Evolutionary conservation across 2,113 vertebrate genomes (phyloP), one percentile per base, ranked within the genome.

Genomic region (Paramormyrops kingsleyae): DNA sequence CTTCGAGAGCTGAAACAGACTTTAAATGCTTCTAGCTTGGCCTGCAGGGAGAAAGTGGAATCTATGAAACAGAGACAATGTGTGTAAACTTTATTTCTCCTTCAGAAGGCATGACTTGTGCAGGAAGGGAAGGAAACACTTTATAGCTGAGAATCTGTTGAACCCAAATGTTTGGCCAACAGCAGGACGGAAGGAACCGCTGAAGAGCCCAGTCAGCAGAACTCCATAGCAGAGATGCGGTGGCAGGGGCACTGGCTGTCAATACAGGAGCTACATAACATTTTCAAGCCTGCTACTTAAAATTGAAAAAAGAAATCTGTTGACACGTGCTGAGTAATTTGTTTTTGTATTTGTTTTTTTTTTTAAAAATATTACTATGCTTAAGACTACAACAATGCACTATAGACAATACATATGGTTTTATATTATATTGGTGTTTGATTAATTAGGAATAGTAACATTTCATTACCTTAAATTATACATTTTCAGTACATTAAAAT

Each of bases 391-490:
- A 95, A 95, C 92, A 94, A 96, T 92, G 95, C 94, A 96, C 94
- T 95, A 94, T 94, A 95, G 95, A 96, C 96, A 96, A 92, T 96
- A 96, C 95, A 95, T 96, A 93, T 27, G 88, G 88, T 93, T 90
- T 94, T 95, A 94, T 94, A 96, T 94, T 94, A 93, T 92, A 96
- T 94, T 95, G 93, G 93, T 96, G 91, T 94, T 94, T 94, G 94
- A 95, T 96, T 96, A 95, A 95, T 95, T 95, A 96, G 94, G 94
- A 96, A 95, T 96, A 96, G 96, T 94, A 96, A 95, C 95, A 95
- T 94, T 94, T 94, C 94, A 95, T 95, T 95, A 94, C 95, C 94
- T 96, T 96, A 97, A 97, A 96, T 97, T 96, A 97, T 96, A 97
- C 95, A 96, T 95, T 95, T 94, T 94, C 92, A 95, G 94, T 95